Conservation (phyloP, 2,888 invertebrate genomes). For the Brachypterus glaber region DNA sequence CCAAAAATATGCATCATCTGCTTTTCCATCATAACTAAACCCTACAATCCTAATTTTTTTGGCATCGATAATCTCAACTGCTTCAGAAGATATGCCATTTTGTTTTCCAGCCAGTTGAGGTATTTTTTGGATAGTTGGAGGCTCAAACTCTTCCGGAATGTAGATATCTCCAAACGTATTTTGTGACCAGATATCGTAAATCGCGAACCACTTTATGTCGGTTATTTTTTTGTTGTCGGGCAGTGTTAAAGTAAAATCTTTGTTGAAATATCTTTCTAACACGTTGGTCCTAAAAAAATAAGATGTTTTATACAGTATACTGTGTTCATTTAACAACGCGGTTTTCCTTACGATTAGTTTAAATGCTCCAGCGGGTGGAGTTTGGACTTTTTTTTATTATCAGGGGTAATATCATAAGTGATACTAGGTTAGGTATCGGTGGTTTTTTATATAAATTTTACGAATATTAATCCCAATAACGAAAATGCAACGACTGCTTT, state of each 20-base stretch:
- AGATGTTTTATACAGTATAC: too few relatives aligned
- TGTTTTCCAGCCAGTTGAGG: slow-evolving; percentile 49
- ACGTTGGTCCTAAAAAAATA: slow-evolving; percentile 75
- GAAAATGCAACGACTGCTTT: too few relatives aligned
- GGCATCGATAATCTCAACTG: slow-evolving; percentile 69
- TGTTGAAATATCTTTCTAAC: slow-evolving; percentile 74
- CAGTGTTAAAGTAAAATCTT: slow-evolving; percentile 69
- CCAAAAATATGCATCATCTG: slow-evolving; percentile 76
- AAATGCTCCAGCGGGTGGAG: too few relatives aligned
- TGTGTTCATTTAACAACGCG: too few relatives aligned
- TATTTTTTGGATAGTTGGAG: slow-evolving; percentile 62
- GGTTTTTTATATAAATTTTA: too few relatives aligned
- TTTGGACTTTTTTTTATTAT: too few relatives aligned
- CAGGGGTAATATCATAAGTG: too few relatives aligned
- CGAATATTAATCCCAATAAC: too few relatives aligned
- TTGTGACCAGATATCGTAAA: slow-evolving; percentile 79
- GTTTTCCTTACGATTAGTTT: too few relatives aligned
- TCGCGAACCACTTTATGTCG: slow-evolving; percentile 80
- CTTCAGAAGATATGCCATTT: slow-evolving; percentile 59
- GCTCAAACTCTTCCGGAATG: slow-evolving; percentile 83
- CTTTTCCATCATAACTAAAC: slow-evolving; percentile 68
- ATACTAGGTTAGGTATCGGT: too few relatives aligned
- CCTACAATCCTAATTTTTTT: slow-evolving; percentile 68
- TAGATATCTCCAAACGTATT: slow-evolving; percentile 85
- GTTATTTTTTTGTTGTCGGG: slow-evolving; percentile 81